These are phyloP conservation scores for Stratiolaelaps scimitus DNA, from an alignment of 1,140 invertebrate species.

Conservation along the genomic window DNA sequence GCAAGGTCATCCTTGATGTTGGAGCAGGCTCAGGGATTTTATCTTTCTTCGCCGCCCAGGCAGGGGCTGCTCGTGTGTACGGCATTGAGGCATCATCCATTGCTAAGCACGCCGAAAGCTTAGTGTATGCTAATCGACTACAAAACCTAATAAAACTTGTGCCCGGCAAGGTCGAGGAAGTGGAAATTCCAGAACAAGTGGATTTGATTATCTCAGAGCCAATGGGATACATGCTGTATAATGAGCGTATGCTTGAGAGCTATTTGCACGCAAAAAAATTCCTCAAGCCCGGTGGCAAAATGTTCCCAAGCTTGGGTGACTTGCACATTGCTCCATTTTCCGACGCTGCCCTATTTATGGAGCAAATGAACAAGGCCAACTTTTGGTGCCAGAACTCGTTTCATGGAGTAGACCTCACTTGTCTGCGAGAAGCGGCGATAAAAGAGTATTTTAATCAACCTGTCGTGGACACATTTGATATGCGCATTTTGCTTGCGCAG, in stretches of 20 bases:
- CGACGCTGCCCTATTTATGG: slow-evolving; percentile 93
- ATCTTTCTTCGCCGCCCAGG: slow-evolving; percentile 95
- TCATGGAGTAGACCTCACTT: slow-evolving; percentile 90
- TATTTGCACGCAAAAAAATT: slow-evolving; percentile 98
- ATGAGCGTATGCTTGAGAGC: slow-evolving; percentile 97
- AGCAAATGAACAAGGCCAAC: slow-evolving; percentile 95
- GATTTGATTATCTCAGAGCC: slow-evolving; percentile 98
- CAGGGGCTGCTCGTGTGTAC: slow-evolving; percentile 90
- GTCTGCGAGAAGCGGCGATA: slow-evolving; percentile 74
- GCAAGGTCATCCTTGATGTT: slow-evolving; percentile 79
- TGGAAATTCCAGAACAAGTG: slow-evolving; percentile 81
- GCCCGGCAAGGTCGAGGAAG: slow-evolving; percentile 96
- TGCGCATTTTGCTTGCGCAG: slow-evolving; percentile 90
- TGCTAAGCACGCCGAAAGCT: slow-evolving; percentile 83
- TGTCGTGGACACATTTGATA: slow-evolving; percentile 97
- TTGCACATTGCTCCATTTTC: slow-evolving; percentile 96
- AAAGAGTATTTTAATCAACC: slow-evolving; percentile 97
- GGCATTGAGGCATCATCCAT: slow-evolving; percentile 97
- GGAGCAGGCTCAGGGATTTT: slow-evolving; percentile 93
- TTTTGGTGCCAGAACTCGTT: slow-evolving; percentile 98
- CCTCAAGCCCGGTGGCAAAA: slow-evolving; percentile 78
- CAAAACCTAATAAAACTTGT: slow-evolving; percentile 76
- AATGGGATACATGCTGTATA: slow-evolving; percentile 99
- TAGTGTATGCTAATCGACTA: slow-evolving; percentile 80
- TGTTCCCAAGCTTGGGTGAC: slow-evolving; percentile 94